Conservation (phyloP, 2,113 vertebrate genomes). For the Plotosus lineatus region DNA sequence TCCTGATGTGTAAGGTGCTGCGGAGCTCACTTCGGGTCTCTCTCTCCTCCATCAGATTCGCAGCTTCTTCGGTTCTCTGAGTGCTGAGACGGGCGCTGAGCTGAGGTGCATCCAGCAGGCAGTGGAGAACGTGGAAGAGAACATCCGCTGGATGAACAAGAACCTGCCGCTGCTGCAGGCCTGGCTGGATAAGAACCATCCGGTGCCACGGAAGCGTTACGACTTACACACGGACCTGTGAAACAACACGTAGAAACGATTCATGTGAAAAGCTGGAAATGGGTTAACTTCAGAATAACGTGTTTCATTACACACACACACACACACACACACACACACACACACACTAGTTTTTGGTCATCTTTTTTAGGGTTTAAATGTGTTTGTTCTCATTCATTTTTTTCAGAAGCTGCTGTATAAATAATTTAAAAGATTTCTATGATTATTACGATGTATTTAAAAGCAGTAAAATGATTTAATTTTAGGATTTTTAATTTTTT, state of each 20-base stretch:
- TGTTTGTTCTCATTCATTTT: background rate
- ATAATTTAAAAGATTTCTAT: background rate
- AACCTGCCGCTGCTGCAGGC: slow-evolving; percentile 77
- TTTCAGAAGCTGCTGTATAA: background rate
- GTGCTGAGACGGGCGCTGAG: slow-evolving; percentile 73
- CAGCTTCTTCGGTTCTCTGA: slow-evolving; percentile 79
- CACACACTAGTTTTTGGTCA: too few species aligned
- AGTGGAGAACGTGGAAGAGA: slow-evolving; percentile 83
- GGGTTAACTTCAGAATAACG: too few species aligned
- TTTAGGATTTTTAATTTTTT: too few species aligned
- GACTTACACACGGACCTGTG: slow-evolving; percentile 22
- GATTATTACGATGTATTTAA: too few species aligned
- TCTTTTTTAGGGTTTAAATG: background rate
- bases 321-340: too few species aligned
- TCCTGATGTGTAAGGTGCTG: too few species aligned
- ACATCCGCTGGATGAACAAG: slow-evolving; percentile 84
- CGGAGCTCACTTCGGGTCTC: background rate
- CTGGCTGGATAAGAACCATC: slow-evolving; percentile 70
- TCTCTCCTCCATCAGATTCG: slow-evolving; percentile 70
- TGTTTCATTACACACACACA: too few species aligned
- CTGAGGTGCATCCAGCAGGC: slow-evolving; percentile 84
- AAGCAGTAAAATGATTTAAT: too few species aligned
- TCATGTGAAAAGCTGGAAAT: too few species aligned
- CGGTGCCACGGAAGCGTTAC: background rate
- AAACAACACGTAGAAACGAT: background rate